Evolutionary conservation across 2,888 invertebrate species (phyloP), one percentile per base, ranked within the genome.

Genomic region (Marronus borbonicus): DNA sequence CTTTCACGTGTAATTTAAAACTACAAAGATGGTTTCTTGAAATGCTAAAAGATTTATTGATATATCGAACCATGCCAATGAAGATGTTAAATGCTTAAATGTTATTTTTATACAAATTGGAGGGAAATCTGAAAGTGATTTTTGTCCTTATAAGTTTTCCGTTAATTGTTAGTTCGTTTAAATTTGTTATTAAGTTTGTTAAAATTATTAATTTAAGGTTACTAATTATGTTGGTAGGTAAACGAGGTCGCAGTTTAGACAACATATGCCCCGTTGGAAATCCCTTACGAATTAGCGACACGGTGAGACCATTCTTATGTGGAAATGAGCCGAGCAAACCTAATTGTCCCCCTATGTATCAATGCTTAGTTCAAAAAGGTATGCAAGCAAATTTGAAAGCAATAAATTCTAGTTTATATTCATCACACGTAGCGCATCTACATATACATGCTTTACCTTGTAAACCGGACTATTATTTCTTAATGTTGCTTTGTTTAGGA

Each of bases 291-390:
- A 93, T 95, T 66, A 91, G 89, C 7, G 95, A 94, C 83, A 94
- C 94, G 2, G 92, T 92, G 49, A 90, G 95, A 66, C 96, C 96
- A 0, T 96, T 96, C 88, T 89, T 96, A 39, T 96, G 96, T 86
- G 96, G 96, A 14, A 92, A 92, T 28, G 94, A 94, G 58, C 92
- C 94, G 4, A 95, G 95, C 49, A 95, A 96, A 88, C 96, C 96
- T 0, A 92, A 92, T 81, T 97, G 96, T 84, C 96, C 96, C 0
- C 94, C 95, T 0, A 90, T 95, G 80, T 96, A 96, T 87, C 92
- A 92, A 84, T 96, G 96, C 86, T 90, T 94, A 78, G 95, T 96
- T 8, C 94, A 96, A 84, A 90, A 91, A 88, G 93, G 93, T 92
- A 88, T 83, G 80, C 76, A 44, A 76, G 14, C 36, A 64, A 17